Conservation (phyloP, 2,113 vertebrate species). For the Sander lucioperca region DNA sequence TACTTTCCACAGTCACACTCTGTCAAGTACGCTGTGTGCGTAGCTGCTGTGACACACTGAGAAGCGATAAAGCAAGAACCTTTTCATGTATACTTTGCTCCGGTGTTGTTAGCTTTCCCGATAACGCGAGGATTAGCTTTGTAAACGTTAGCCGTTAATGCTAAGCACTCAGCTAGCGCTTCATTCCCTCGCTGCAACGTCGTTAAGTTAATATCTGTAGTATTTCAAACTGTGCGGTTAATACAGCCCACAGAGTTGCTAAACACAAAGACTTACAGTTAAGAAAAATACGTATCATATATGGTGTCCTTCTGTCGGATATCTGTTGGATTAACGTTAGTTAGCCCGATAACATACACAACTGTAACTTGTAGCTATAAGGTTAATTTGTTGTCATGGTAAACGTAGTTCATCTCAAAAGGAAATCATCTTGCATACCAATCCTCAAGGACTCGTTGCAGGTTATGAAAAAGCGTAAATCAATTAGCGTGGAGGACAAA, state of each 20-base stretch:
- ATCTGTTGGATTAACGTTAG: background rate
- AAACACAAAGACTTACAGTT: rapidly evolving
- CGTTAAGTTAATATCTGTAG: background rate
- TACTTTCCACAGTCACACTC: rapidly evolving
- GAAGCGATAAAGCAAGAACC: rapidly evolving
- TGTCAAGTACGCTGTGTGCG: rapidly evolving
- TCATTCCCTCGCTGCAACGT: background rate
- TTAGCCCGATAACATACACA: background rate
- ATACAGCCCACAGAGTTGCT: rapidly evolving
- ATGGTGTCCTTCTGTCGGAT: background rate
- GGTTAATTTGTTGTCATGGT: background rate
- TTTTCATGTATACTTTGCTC: background rate
- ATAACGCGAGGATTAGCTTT: slow-evolving; percentile 42
- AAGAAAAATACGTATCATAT: rapidly evolving
- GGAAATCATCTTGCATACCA: background rate
- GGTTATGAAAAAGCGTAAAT: background rate
- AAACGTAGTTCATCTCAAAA: background rate
- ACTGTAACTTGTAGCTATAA: background rate
- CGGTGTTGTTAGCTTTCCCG: background rate
- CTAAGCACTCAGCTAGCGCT: background rate
- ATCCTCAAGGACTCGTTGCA: background rate
- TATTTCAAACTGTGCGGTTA: no score
- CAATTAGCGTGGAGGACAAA: background rate
- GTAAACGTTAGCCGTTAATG: slow-evolving; percentile 40
- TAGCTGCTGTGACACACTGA: rapidly evolving